Evolutionary conservation across 1,140 invertebrate species (phyloP).

Genomic region (Eriosoma lanigerum): DNA sequence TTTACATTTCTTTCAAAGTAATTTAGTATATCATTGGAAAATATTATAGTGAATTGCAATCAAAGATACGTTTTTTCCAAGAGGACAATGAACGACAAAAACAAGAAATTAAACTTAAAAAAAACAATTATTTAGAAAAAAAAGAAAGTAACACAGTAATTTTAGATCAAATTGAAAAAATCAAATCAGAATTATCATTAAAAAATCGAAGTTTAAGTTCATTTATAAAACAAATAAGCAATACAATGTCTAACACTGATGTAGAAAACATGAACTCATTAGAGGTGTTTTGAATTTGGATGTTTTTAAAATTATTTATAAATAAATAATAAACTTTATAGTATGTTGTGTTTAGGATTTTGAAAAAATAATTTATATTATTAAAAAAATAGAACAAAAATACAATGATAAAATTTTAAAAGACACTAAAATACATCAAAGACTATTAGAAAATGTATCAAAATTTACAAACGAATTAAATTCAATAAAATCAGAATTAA

Average conservation of each 20-base stretch:
- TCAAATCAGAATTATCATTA: not conserved
- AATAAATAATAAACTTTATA: too few species aligned
- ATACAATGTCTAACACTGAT: not conserved
- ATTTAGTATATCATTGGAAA: not conserved
- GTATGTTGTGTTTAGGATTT: not conserved
- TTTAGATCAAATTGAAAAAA: not conserved
- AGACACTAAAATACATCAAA: not conserved
- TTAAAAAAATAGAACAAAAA: constrained; percentile 4
- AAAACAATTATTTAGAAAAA: constrained; percentile 23
- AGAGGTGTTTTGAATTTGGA: constrained; percentile 3
- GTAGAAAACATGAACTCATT: not conserved
- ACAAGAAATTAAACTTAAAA: constrained; percentile 1
- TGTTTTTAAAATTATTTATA: not conserved
- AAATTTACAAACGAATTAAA: not conserved
- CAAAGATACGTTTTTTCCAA: constrained; percentile 3
- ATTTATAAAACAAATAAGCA: constrained; percentile 15
- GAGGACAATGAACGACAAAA: not conserved
- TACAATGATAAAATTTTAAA: not conserved
- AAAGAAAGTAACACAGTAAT: not conserved
- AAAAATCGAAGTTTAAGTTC: constrained; percentile 18
- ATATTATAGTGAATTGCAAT: constrained; percentile 15
- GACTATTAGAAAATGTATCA: not conserved
- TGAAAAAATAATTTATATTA: constrained; percentile 34
- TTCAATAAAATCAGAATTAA: not conserved
- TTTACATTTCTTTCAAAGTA: not conserved